Evolutionary conservation across 1,140 invertebrate genomes (phyloP).

Genomic region (Drosophila pachea): DNA sequence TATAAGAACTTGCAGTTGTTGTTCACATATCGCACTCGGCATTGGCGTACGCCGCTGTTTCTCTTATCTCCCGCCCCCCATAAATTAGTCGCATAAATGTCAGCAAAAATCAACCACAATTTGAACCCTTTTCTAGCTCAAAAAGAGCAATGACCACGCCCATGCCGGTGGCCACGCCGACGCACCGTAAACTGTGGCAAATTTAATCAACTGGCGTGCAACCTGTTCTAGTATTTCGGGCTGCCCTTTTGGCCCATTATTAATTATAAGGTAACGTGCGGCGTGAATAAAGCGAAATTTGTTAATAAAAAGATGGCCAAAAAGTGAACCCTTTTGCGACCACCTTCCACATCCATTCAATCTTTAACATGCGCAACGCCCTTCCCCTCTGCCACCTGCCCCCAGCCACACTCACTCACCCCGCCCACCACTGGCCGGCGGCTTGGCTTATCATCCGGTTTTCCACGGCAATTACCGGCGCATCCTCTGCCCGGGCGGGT

Average conservation of each 20-base stretch:
- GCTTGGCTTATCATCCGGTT: conserved; percentile 55
- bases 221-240: conserved; percentile 36
- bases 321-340: conserved; percentile 55
- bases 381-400: neutral
- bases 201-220: conserved; percentile 70
- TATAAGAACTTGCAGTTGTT: no score
- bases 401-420: conserved; percentile 8
- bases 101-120: conserved; percentile 53
- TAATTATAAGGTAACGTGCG: conserved; percentile 72
- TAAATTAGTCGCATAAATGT: conserved; percentile 53
- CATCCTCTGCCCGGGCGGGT: conserved; percentile 62
- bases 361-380: no score
- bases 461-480: conserved; percentile 67
- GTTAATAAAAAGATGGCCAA: conserved; percentile 67
- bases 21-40: no score
- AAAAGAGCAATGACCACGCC: conserved; percentile 17
- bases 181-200: conserved; percentile 60
- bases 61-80: conserved; percentile 10
- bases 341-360: neutral
- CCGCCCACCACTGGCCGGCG: neutral
- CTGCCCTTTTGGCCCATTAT: conserved; percentile 47
- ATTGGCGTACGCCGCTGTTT: neutral
- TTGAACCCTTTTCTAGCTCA: conserved; percentile 54
- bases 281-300: conserved; percentile 75
- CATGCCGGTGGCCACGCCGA: conserved; percentile 3